A percentile compares a stretch with the other conserved stretches of the same genome.
phyloP scores from a whole-genome alignment of 2,797 vertebrate species.

The Rhincodon typus region DNA sequence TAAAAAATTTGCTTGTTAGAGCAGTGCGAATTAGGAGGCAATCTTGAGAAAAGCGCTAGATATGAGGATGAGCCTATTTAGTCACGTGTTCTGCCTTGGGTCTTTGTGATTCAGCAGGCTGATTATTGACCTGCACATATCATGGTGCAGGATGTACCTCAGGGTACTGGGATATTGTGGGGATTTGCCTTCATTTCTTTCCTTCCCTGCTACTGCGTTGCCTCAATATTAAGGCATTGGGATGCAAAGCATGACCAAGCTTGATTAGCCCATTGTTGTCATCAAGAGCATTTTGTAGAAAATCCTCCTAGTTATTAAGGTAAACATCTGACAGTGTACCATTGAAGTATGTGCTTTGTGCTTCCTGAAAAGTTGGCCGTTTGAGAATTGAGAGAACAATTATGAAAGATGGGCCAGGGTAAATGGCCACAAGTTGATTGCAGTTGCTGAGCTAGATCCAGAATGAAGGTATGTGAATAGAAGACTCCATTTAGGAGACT shows the following conservation, averaged over 20 bases:
- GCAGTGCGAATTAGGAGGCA: neutral
- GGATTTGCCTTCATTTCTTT: neutral
- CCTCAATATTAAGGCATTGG: neutral
- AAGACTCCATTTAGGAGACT: neutral
- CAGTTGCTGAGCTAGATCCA: neutral
- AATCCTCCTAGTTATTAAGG: too few relatives aligned
- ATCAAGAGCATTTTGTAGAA: too few relatives aligned
- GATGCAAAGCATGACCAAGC: neutral
- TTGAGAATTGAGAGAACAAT: neutral
- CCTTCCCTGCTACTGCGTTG: neutral
- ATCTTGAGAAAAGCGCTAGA: neutral
- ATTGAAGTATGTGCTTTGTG: neutral
- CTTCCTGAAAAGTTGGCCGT: neutral
- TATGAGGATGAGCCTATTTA: neutral
- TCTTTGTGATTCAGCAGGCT: neutral
- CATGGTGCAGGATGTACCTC: neutral
- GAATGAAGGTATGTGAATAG: neutral
- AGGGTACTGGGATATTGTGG: neutral
- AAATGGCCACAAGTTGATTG: neutral
- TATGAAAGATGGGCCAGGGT: neutral
- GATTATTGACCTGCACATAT: neutral
- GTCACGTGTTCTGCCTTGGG: neutral
- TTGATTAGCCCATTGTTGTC: too few relatives aligned
- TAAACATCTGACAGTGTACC: neutral
- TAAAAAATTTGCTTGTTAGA: neutral